Percentiles rank a stretch among this genome's conserved stretches.
Conservation (phyloP, 1,140 invertebrate genomes). For the Drosophila navojoa region DNA sequence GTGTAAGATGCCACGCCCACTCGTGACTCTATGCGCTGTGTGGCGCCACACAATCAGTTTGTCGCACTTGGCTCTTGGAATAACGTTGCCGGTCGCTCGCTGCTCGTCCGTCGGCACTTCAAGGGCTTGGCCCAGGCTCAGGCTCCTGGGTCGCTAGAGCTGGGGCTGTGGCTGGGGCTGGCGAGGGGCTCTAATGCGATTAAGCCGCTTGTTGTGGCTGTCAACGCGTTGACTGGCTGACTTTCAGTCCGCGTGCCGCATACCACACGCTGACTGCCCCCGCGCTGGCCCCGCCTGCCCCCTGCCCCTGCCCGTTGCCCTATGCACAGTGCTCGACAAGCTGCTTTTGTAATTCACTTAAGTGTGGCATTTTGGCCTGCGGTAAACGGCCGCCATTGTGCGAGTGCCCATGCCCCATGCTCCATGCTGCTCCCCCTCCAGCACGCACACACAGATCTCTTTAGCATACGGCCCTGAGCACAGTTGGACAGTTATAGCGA, state of each 20-base stretch:
- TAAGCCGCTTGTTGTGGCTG: conserved; percentile 82
- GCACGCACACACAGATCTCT: conserved; percentile 51
- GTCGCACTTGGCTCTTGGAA: conserved; percentile 66
- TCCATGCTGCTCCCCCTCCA: not conserved
- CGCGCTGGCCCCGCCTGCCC: not conserved
- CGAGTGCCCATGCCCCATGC: conserved; percentile 26
- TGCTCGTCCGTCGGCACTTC: conserved; percentile 4
- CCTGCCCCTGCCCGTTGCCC: not conserved
- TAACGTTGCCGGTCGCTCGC: conserved; percentile 5
- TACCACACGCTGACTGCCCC: not conserved
- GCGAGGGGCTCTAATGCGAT: conserved; percentile 71
- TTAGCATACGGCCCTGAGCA: conserved; percentile 63
- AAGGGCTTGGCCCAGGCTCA: not conserved
- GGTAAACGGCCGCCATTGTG: conserved; percentile 73
- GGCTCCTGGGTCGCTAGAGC: not conserved
- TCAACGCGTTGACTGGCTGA: conserved; percentile 77
- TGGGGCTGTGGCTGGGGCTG: not conserved
- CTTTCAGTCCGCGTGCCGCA: conserved; percentile 18
- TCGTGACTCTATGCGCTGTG: conserved; percentile 18
- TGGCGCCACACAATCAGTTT: conserved; percentile 73
- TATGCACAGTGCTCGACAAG: conserved; percentile 7
- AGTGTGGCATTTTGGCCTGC: conserved; percentile 79
- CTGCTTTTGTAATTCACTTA: conserved; percentile 82
- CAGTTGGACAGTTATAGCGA: conserved; percentile 27
- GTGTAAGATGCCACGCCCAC: not conserved